Evolutionary conservation across 2,888 invertebrate genomes (phyloP), one percentile per base, ranked within the genome.

Genomic region (Phytoseiulus persimilis): DNA sequence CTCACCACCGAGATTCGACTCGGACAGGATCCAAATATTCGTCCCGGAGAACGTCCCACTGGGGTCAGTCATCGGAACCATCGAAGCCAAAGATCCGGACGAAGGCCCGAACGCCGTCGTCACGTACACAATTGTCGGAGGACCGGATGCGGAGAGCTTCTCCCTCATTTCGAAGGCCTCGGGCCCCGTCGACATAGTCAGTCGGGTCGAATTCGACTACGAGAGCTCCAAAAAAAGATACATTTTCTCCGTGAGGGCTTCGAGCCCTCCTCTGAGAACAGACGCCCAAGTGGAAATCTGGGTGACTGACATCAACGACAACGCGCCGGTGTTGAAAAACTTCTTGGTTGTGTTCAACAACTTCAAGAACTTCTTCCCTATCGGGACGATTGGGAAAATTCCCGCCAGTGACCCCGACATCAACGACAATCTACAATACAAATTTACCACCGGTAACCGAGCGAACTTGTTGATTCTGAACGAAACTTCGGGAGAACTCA

Each of bases 381-480:
- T 95, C n/a, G 96, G 96, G 0, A 95, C 96, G 0, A 96, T 98
- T 92, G 98, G 98, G 0, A 94, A 95, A 90, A 96, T 98, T 65
- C 98, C 98, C 0, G 98, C 98, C 0, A 95, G 95, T 92, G 98
- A 99, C 93, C 98, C 97, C 23, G 98, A 98, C 93, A 97, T 98
- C 45, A 96, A 96, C 6, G 98, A 98, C 92, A 94, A 95, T 93
- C 93, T 97, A 0, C 94, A 94, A 90, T 98, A 96, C 93, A 94
- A 95, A 65, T 96, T 98, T 90, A 93, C 97, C 0, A 95, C 96
- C 0, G 98, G 98, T 0, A 98, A 98, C 93, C 97, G 97, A 92
- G 98, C 98, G 0, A 96, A 96, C 92, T 93, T 98, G 31, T 94
- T 98, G 0, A 94, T 95, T 0, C 93, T 98, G 33, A 97, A 98